These are phyloP conservation scores for Watsonalla binaria DNA, from an alignment of 2,888 invertebrate species.

Conservation along the genomic window DNA sequence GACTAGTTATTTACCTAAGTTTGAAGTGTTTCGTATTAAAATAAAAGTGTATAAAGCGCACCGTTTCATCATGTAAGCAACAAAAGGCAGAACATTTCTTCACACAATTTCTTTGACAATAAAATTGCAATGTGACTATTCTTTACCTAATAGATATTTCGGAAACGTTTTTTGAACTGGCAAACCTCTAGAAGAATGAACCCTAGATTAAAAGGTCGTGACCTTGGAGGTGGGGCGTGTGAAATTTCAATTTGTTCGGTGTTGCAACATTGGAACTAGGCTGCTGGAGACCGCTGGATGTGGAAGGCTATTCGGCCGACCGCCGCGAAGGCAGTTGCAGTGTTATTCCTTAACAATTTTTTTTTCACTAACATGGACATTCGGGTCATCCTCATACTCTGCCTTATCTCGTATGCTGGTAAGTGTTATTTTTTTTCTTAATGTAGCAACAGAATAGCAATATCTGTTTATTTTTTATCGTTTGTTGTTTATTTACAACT, in stretches of 20 bases:
- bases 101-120: too few relatives aligned
- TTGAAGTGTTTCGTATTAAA: too few relatives aligned
- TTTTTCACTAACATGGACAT: not conserved
- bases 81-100: too few relatives aligned
- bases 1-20: too few relatives aligned
- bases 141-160: slow-evolving; percentile 1
- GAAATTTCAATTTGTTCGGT: slow-evolving; percentile 49
- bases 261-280: slow-evolving; percentile 24
- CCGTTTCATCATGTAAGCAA: too few relatives aligned
- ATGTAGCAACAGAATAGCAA: too few relatives aligned
- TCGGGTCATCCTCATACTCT: not conserved
- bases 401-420: not conserved
- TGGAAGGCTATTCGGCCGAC: slow-evolving; percentile 19
- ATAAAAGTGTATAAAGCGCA: too few relatives aligned
- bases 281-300: not conserved
- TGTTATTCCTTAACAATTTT: not conserved
- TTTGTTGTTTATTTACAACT: too few relatives aligned
- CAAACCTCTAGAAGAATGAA: slow-evolving; percentile 6
- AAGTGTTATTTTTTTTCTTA: not conserved
- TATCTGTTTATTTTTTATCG: too few relatives aligned
- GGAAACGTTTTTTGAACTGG: not conserved
- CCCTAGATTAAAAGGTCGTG: slow-evolving; percentile 46
- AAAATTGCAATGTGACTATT: too few relatives aligned
- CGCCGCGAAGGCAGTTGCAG: slow-evolving; percentile 11
- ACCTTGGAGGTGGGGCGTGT: slow-evolving; percentile 54